Evolutionary conservation across 2,113 vertebrate species (phyloP).

Genomic region (Mustelus asterias): DNA sequence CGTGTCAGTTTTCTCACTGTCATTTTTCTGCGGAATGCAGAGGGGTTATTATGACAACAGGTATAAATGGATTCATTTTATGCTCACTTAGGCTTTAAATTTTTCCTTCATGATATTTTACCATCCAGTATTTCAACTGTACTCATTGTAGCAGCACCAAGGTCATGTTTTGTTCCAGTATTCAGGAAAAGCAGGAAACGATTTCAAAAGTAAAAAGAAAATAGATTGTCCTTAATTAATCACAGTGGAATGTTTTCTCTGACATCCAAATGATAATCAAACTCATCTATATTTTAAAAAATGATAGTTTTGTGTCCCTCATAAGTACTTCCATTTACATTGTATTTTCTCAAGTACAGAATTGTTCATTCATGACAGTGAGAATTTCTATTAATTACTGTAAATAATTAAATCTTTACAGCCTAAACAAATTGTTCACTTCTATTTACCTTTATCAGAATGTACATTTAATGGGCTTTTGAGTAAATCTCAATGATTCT

Average conservation of each 20-base stretch:
- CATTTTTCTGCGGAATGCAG: background rate
- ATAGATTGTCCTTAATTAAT: background rate
- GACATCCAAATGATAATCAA: background rate
- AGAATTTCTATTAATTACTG: background rate
- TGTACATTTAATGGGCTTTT: background rate
- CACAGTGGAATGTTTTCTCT: slow-evolving; percentile 1
- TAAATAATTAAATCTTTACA: background rate
- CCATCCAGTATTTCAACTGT: background rate
- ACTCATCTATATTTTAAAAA: background rate
- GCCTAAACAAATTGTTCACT: background rate
- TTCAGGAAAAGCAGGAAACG: background rate
- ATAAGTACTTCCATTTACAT: background rate
- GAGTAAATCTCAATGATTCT: background rate
- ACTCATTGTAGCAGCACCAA: background rate
- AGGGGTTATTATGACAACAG: background rate
- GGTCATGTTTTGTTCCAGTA: background rate
- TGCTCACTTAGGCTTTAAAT: background rate
- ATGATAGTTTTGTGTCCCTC: background rate
- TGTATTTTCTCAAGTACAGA: background rate
- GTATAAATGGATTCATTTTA: background rate
- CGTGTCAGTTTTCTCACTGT: background rate
- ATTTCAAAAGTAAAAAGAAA: slow-evolving; percentile 22
- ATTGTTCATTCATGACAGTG: background rate
- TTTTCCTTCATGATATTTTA: slow-evolving; percentile 1
- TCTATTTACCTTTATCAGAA: background rate